Percentiles rank a stretch among this genome's conserved stretches.
These are phyloP conservation scores for Antheraea yamamai DNA, from an alignment of 2,888 invertebrate species.

Conservation along the genomic window DNA sequence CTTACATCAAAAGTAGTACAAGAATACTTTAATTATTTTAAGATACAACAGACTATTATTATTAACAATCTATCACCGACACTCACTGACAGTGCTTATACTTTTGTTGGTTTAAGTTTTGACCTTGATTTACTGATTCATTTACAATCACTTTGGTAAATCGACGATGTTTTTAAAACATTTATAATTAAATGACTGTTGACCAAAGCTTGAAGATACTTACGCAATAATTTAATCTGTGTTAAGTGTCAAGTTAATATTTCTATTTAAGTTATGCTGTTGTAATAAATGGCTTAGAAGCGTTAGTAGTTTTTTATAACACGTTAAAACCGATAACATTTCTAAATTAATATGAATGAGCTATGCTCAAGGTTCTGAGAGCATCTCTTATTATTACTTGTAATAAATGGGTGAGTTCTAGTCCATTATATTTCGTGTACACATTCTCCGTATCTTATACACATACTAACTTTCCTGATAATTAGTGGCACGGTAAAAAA, in stretches of 20 bases:
- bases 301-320: too few relatives aligned
- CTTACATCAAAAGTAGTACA: background rate
- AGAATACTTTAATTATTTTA: background rate
- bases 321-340: too few relatives aligned
- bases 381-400: too few relatives aligned
- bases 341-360: too few relatives aligned
- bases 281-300: background rate
- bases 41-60: background rate
- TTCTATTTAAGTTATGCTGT: background rate
- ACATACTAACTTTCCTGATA: too few relatives aligned
- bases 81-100: background rate
- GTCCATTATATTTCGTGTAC: too few relatives aligned
- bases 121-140: slow-evolving; percentile 12
- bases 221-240: background rate
- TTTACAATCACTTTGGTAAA: slow-evolving; percentile 7
- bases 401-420: too few relatives aligned
- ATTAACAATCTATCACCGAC: background rate
- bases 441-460: too few relatives aligned
- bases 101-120: background rate
- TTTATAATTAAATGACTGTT: background rate
- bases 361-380: too few relatives aligned
- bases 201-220: background rate
- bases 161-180: background rate
- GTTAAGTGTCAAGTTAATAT: background rate
- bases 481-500: too few relatives aligned